Base-by-base conservation (phyloP, 2,888 invertebrate species). In the Nezara viridula region DNA sequence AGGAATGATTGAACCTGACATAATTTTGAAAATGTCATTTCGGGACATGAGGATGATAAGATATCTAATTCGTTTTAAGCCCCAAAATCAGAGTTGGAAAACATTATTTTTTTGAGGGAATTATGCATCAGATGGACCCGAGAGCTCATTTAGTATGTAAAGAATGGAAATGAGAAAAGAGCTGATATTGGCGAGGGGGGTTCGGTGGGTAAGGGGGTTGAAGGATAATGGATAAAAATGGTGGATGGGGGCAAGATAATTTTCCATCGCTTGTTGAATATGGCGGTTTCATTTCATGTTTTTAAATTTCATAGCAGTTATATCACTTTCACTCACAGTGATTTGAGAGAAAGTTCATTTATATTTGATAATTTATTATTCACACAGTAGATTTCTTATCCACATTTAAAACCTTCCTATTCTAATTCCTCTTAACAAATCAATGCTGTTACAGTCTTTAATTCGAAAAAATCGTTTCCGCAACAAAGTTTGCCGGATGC, bases 161-260 rank as follows among this genome's bases (percentile, higher is more conserved):
- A 24, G 19, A 40, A 77, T 77, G 77, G 73, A 77, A 77, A 77
- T 77, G 77, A 40, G 60, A 60, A 60, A 60, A 27, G 60, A 27
- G 3, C 12, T 60, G 60, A 60, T 60, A 60, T 77, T 73, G 37
- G 14, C 77, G 77, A 19, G 24, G 40, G 9, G 77, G 9, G 40
- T 5, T 5, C 7, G 44, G 10, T 7, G 44, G 10, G 10, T 44
- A 44, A 44, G 5, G 44, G 44, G 10, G 44, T n/a, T n/a, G n/a
- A n/a, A n/a, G n/a, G 37, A 73, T 73, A 73, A 73, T 73, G 73
- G 73, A 73, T 40, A 40, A 77, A 77, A 77, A 77, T 77, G 77
- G 37, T 37, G 32, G 37, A 37, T 37, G 55, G n/a, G 2, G 60
- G n/a, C 27, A 14, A 24, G 60, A 27, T 60, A 14, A 60, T 60